Percentiles rank a stretch among this genome's conserved stretches.
Evolutionary conservation across 2,797 vertebrate genomes (phyloP).

Genomic region (Eptatretus atami): DNA sequence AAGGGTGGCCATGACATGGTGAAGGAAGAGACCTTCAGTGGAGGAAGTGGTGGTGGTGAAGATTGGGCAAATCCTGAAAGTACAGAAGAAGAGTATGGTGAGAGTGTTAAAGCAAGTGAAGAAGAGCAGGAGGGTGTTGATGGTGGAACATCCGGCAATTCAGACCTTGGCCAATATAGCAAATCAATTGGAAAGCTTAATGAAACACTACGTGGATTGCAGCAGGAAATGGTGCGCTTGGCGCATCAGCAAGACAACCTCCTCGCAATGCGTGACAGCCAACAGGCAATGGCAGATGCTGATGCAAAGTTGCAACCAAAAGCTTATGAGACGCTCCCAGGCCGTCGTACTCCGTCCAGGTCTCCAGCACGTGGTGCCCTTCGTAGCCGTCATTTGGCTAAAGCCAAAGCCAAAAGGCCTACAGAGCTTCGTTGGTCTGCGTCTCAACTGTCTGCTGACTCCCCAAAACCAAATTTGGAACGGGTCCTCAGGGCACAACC

Average conservation of each 20-base stretch:
- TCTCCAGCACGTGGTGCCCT: slow-evolving; percentile 27
- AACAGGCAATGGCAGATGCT: slow-evolving; percentile 59
- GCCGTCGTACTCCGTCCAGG: slow-evolving; percentile 27
- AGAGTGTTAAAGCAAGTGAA: slow-evolving; percentile 30
- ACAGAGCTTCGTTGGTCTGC: slow-evolving; percentile 43
- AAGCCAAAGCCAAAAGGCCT: slow-evolving; percentile 33
- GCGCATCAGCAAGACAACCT: slow-evolving; percentile 83
- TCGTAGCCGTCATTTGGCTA: slow-evolving; percentile 21
- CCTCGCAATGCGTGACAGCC: slow-evolving; percentile 67
- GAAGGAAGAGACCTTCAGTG: neutral
- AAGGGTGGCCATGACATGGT: neutral
- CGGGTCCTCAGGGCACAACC: slow-evolving; percentile 61
- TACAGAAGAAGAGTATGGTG: slow-evolving; percentile 15
- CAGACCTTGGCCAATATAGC: slow-evolving; percentile 58
- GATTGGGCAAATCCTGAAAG: slow-evolving; percentile 9
- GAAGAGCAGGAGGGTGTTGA: slow-evolving; percentile 16
- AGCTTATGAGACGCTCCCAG: slow-evolving; percentile 30
- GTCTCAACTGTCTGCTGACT: slow-evolving; percentile 52
- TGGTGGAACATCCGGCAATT: slow-evolving; percentile 22
- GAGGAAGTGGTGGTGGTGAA: neutral
- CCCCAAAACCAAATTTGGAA: slow-evolving; percentile 42
- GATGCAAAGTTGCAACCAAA: slow-evolving; percentile 43
- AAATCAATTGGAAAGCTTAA: slow-evolving; percentile 83
- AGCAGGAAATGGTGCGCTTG: slow-evolving; percentile 78
- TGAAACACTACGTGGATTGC: slow-evolving; percentile 49